These are phyloP conservation scores for Zygaena filipendulae DNA, from an alignment of 2,888 invertebrate species.

Conservation along the genomic window DNA sequence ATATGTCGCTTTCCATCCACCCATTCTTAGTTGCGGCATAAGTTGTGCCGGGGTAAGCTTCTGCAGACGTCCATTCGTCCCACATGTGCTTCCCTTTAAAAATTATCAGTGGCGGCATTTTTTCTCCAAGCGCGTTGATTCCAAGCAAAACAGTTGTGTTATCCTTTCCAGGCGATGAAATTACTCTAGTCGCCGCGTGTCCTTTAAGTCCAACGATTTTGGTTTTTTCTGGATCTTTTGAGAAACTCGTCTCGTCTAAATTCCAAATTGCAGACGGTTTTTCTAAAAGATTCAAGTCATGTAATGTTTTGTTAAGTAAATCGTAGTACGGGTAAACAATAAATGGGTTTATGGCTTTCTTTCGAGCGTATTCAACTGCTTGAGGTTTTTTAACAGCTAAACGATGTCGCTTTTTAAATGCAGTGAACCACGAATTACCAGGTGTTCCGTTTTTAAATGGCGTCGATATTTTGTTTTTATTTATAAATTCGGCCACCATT, in stretches of 20 bases:
- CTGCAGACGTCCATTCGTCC: constrained; percentile 21
- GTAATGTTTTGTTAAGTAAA: constrained; percentile 10
- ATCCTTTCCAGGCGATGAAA: constrained; percentile 18
- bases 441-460: constrained; percentile 11
- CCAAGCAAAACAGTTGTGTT: constrained; percentile 20
- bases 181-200: constrained; percentile 16
- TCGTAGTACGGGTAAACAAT: constrained; percentile 13
- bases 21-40: constrained; percentile 24
- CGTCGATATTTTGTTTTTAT: constrained; percentile 6
- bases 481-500: constrained; percentile 6
- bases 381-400: constrained; percentile 16
- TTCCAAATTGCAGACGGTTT: constrained; percentile 17
- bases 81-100: constrained; percentile 21
- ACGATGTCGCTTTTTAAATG: constrained; percentile 12
- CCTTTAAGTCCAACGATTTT: constrained; percentile 18
- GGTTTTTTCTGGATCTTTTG: constrained; percentile 16
- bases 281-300: constrained; percentile 8
- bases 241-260: constrained; percentile 18
- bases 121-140: constrained; percentile 18
- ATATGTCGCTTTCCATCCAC: constrained; percentile 27
- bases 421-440: constrained; percentile 12
- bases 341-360: constrained; percentile 13
- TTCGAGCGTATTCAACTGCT: constrained; percentile 13
- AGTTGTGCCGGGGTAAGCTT: constrained; percentile 16
- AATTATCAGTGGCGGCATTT: constrained; percentile 20